Base-by-base conservation (phyloP, 2,797 vertebrate species). In the Oreochromis grahami region DNA sequence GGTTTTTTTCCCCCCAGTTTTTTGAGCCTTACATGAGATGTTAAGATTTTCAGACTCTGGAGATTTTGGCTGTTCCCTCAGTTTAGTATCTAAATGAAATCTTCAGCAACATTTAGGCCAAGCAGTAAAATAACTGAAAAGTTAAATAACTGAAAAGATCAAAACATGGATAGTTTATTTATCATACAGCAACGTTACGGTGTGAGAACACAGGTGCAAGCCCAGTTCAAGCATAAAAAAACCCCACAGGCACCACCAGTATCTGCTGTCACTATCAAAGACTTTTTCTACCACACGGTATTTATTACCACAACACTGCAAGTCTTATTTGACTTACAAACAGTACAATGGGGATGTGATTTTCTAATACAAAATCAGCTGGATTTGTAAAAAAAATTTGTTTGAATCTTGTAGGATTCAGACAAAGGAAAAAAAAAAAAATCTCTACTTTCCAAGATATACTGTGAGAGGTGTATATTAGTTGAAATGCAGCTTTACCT, bases 61-160 rank as follows among this genome's bases (percentile, higher is more conserved):
- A 34, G 51, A 77, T 55, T 83, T 51, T 77, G 83, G 83, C 50
- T 48, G 43, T 84, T 80, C 48, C n/a, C 34, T 70, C 38, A 55
- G 50, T 60, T 87, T 8, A 76, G 80, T 76, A 77, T 88, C 70
- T 74, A 88, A 53, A 79, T 55, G n/a, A 29, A 53, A 55, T 65
- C 63, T 82, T 77, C 55, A 58, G 55, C 38, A 26, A 50, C 17
- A 76, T 86, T 86, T 72, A 76, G 90, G 17, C 58, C n/a, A 43
- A 32, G 56, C 63, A 87, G 76, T 48, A 77, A 50, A 78, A 26
- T 58, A 34, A 34, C 56, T 11, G 8, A 58, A 58, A 58, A 58
- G 29, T 17, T 24, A 63, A 72, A 72, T 32, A 9, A 65, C 26
- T 85, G 52, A 80, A 80, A 84, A 84, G 52, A 78, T 26, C 36